These are phyloP conservation scores for Dorcus hopei DNA, from an alignment of 2,888 invertebrate genomes.

Conservation along the genomic window DNA sequence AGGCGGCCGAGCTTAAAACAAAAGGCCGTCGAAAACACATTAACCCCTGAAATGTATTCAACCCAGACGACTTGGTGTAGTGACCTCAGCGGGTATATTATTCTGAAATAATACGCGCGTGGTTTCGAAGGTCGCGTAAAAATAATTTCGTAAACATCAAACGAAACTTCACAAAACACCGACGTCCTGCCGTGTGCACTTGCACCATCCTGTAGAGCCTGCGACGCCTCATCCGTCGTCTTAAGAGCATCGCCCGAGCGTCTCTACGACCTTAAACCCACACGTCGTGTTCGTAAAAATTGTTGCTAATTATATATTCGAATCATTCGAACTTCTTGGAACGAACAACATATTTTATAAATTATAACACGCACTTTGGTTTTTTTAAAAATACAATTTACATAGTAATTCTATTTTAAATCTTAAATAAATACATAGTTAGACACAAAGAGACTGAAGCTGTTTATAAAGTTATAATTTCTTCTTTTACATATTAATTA, in stretches of 20 bases:
- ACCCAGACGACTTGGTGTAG: conserved; percentile 19
- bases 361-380: too few relatives aligned
- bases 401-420: too few relatives aligned
- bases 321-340: not conserved
- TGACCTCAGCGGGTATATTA: conserved; percentile 21
- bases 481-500: too few relatives aligned
- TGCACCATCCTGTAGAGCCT: conserved; percentile 15
- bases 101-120: conserved; percentile 19
- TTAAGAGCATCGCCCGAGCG: conserved; percentile 21
- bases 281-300: not conserved
- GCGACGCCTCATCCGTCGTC: conserved; percentile 13
- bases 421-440: too few relatives aligned
- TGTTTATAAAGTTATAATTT: too few relatives aligned
- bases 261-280: conserved; percentile 24
- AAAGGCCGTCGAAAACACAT: conserved; percentile 9
- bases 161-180: conserved; percentile 7
- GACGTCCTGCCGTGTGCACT: conserved; percentile 12
- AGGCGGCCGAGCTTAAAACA: too few relatives aligned
- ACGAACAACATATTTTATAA: not conserved
- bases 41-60: conserved; percentile 16
- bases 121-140: conserved; percentile 24
- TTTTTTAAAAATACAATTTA: too few relatives aligned
- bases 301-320: not conserved
- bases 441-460: too few relatives aligned
- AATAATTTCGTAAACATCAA: conserved; percentile 19